These are phyloP conservation scores for Escarpia spicata DNA, from an alignment of 2,888 invertebrate genomes.

Conservation along the genomic window DNA sequence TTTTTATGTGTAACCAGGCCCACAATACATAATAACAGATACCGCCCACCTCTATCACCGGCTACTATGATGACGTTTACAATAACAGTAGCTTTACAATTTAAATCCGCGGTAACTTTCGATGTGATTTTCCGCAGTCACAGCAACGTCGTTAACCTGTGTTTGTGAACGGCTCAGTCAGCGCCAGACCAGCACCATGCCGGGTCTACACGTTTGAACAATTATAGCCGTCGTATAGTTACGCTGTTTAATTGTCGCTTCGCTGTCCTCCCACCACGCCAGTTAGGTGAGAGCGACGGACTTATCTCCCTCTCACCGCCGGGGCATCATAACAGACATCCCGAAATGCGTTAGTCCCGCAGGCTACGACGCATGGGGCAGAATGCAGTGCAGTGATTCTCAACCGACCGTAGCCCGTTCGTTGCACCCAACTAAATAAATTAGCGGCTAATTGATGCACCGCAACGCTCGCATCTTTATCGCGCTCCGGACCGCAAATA, in stretches of 20 bases:
- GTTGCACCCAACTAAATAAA: not conserved
- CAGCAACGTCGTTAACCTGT: not conserved
- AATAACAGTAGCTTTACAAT: too few relatives aligned
- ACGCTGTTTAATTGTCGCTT: not conserved
- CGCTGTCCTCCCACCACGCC: too few relatives aligned
- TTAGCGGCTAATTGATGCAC: not conserved
- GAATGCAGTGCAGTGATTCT: not conserved
- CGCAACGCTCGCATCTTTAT: not conserved
- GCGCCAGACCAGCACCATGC: not conserved
- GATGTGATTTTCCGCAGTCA: not conserved
- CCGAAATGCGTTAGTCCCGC: not conserved
- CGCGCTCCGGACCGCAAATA: not conserved
- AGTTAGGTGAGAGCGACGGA: not conserved
- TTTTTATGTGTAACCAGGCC: not conserved
- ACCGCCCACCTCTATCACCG: too few relatives aligned
- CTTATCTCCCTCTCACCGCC: not conserved
- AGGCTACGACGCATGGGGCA: not conserved
- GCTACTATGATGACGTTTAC: too few relatives aligned
- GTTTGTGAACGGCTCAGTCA: not conserved
- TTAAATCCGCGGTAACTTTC: not conserved
- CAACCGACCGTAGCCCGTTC: not conserved
- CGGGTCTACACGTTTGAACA: not conserved
- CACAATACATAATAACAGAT: not conserved
- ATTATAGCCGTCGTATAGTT: not conserved
- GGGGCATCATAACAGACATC: not conserved